Conservation (phyloP, 2,888 invertebrate genomes). For the Eupeodes latifasciatus region DNA sequence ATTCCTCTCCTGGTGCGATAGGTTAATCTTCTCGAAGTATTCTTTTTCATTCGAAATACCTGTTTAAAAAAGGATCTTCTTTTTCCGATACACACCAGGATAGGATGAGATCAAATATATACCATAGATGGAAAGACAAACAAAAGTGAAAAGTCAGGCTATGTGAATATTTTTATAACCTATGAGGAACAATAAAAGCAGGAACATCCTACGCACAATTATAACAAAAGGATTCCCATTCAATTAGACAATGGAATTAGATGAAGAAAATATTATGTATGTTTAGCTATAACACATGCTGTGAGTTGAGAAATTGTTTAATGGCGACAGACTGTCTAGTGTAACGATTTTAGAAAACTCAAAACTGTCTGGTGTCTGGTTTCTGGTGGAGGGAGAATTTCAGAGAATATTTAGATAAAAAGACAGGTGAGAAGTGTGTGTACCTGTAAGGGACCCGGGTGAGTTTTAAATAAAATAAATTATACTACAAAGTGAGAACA, state of each 20-base stretch:
- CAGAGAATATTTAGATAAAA: too few species aligned
- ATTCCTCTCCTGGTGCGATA: conserved; percentile 53
- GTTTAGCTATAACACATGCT: conserved; percentile 45
- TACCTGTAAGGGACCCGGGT: too few species aligned
- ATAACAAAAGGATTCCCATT: conserved; percentile 47
- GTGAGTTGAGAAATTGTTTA: not conserved
- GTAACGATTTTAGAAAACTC: not conserved
- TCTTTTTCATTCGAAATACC: conserved; percentile 35
- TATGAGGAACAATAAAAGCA: conserved; percentile 39
- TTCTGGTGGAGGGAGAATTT: not conserved
- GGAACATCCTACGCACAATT: conserved; percentile 47
- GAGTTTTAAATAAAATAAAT: too few species aligned
- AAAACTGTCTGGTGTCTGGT: not conserved
- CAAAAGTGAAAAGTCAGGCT: conserved; percentile 27
- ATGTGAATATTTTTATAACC: conserved; percentile 22
- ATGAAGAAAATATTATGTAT: conserved; percentile 53
- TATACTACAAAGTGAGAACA: too few species aligned
- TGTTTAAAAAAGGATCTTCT: conserved; percentile 52
- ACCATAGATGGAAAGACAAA: conserved; percentile 18
- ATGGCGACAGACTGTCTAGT: conserved; percentile 38
- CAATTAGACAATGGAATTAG: conserved; percentile 60
- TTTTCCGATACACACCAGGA: conserved; percentile 24
- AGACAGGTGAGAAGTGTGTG: too few species aligned
- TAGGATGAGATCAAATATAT: not conserved
- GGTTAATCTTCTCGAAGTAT: not conserved